Evolutionary conservation across 2,113 vertebrate genomes (phyloP).

Genomic region (Vulpes vulpes): DNA sequence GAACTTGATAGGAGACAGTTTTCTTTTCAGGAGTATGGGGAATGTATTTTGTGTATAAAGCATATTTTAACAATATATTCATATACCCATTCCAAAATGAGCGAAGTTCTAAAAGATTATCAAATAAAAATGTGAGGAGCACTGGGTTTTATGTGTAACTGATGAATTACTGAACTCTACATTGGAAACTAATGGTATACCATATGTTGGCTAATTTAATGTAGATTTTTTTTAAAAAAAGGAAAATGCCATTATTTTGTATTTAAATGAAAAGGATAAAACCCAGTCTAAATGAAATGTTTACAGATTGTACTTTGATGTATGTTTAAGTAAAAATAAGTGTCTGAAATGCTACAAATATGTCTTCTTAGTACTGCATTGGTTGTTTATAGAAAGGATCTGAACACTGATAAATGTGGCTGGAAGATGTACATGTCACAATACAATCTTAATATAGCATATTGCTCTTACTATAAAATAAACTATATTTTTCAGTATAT

Average conservation of each 20-base stretch:
- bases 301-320: conserved; percentile 75
- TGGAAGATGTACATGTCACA: background rate
- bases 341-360: conserved; percentile 74
- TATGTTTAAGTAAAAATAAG: conserved; percentile 75
- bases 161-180: too few relatives aligned
- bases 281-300: conserved; percentile 82
- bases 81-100: conserved; percentile 75
- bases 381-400: conserved; percentile 1
- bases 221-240: background rate
- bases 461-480: background rate
- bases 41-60: background rate
- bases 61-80: conserved; percentile 28
- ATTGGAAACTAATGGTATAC: too few relatives aligned
- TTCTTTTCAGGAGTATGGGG: background rate
- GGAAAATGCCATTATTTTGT: conserved; percentile 74
- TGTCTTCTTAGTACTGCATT: conserved; percentile 48
- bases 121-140: conserved; percentile 64
- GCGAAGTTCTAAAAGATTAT: conserved; percentile 72
- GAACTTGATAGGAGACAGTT: background rate
- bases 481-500: background rate
- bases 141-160: too few relatives aligned
- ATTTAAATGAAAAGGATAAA: conserved; percentile 84
- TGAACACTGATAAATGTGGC: conserved; percentile 50
- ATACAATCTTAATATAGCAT: background rate
- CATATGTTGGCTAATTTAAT: background rate